These are phyloP conservation scores for Brachionus paranguensis DNA, from an alignment of 1,140 invertebrate genomes.

Conservation along the genomic window DNA sequence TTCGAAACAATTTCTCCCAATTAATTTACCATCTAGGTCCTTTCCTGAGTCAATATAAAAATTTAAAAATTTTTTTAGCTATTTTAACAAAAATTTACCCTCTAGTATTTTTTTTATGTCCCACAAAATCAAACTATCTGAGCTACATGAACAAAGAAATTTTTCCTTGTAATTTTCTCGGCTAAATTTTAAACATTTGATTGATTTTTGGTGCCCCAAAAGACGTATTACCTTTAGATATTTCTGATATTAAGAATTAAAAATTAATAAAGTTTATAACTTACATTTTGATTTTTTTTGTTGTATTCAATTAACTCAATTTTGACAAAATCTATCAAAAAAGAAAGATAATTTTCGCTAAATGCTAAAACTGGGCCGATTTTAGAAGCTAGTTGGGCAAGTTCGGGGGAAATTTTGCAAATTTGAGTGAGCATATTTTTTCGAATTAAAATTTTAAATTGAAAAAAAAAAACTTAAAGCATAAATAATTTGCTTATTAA, in stretches of 20 bases:
- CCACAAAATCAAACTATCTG: not conserved
- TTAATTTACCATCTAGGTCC: not conserved
- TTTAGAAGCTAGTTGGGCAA: not conserved
- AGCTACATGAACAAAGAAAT: not conserved
- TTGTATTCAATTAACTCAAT: slow-evolving; percentile 14
- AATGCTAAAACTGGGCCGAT: not conserved
- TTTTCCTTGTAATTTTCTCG: not conserved
- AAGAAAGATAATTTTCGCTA: not conserved
- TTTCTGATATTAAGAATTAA: not conserved
- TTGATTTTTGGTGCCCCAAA: not conserved
- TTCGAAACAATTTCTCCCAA: not conserved
- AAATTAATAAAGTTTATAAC: not conserved
- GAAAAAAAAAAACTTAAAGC: not conserved
- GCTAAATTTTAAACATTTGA: not conserved
- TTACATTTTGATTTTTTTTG: slow-evolving; percentile 22
- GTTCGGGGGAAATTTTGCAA: not conserved
- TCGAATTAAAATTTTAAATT: not conserved
- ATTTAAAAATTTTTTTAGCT: not conserved
- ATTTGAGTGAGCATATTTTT: slow-evolving; percentile 1
- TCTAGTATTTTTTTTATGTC: not conserved
- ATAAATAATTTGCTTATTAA: not conserved
- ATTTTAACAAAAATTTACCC: not conserved
- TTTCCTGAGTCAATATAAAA: not conserved
- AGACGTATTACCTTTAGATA: not conserved
- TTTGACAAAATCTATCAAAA: not conserved